These are phyloP conservation scores for Carterocephalus palaemon DNA, from an alignment of 2,888 invertebrate genomes.

Conservation along the genomic window DNA sequence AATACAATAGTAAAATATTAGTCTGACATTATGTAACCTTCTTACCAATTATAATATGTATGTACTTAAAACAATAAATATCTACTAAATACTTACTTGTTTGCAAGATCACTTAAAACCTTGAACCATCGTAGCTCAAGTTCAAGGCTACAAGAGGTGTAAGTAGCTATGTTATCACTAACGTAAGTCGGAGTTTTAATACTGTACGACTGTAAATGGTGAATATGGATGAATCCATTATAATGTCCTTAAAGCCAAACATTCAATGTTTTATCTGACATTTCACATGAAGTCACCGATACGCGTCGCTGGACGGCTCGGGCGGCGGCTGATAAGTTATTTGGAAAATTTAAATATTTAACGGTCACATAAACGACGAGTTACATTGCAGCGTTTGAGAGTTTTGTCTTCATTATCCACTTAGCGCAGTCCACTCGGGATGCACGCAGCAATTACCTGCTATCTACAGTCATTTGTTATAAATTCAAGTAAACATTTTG, in stretches of 20 bases:
- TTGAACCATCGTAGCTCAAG: too few species aligned
- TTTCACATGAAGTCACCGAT: conserved; percentile 5
- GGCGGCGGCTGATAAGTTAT: not conserved
- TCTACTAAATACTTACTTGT: too few species aligned
- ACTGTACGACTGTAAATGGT: too few species aligned
- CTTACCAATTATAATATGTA: too few species aligned
- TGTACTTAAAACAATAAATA: too few species aligned
- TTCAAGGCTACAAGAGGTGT: too few species aligned
- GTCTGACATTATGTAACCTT: too few species aligned
- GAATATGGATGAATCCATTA: not conserved
- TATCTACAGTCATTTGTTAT: conserved; percentile 17
- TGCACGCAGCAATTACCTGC: conserved; percentile 12
- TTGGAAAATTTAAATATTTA: conserved; percentile 6
- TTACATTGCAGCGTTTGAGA: not conserved
- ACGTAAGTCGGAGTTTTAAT: too few species aligned
- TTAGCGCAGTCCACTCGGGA: conserved; percentile 4
- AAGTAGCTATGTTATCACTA: too few species aligned
- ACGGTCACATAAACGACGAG: not conserved
- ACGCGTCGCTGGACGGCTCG: not conserved
- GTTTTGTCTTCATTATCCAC: conserved; percentile 19
- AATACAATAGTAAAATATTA: too few species aligned
- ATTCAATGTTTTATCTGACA: not conserved
- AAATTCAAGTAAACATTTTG: conserved; percentile 5
- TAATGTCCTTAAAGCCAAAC: not conserved
- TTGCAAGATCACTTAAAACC: too few species aligned